These are phyloP conservation scores for Tapera naevia DNA, from an alignment of 2,797 vertebrate species.

Conservation along the genomic window DNA sequence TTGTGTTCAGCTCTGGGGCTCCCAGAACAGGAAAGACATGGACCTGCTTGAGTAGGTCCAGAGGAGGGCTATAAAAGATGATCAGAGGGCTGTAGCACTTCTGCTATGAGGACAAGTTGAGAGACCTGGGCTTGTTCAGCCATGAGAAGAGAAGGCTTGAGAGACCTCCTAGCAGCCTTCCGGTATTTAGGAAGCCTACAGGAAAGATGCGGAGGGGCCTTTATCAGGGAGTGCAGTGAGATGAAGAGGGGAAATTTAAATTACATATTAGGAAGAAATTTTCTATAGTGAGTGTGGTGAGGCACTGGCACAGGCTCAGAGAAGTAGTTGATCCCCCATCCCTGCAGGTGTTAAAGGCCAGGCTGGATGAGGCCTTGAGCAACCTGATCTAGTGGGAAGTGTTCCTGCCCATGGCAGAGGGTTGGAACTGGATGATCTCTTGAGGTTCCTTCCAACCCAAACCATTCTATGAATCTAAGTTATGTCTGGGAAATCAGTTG, in stretches of 20 bases:
- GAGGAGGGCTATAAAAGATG: neutral
- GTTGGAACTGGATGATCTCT: neutral
- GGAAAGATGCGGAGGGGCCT: neutral
- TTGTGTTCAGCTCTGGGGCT: neutral
- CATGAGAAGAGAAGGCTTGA: neutral
- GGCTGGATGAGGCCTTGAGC: neutral
- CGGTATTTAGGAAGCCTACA: neutral
- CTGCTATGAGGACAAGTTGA: neutral
- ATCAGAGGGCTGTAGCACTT: neutral
- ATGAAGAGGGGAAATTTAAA: neutral
- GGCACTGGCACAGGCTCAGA: neutral
- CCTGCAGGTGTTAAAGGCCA: neutral
- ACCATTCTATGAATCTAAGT: neutral
- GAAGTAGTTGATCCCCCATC: neutral
- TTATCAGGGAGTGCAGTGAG: neutral
- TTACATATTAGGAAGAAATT: neutral
- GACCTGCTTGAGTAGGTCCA: neutral
- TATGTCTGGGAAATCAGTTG: neutral
- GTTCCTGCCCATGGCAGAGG: neutral
- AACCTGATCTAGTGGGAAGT: neutral
- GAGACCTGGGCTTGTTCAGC: neutral
- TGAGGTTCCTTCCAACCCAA: neutral
- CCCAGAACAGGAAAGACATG: too few species aligned
- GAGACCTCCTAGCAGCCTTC: neutral
- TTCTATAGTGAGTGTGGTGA: neutral